phyloP scores from a whole-genome alignment of 2,113 vertebrate genomes.

The human region DNA sequence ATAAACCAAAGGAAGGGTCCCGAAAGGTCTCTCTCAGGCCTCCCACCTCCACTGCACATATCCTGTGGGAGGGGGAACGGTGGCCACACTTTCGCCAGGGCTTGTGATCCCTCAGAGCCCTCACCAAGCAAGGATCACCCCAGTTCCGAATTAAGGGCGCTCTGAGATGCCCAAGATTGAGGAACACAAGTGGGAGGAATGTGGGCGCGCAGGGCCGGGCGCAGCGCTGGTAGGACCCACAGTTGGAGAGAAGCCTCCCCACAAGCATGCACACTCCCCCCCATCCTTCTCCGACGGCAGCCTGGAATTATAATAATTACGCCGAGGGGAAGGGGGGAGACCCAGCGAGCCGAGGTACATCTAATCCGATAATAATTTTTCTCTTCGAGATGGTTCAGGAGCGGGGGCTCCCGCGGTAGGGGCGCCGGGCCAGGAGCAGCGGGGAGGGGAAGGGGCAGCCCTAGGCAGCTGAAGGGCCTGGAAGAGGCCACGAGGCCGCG shows the following conservation, averaged over 20 bases:
- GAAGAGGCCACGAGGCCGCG: neutral
- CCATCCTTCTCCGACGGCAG: slow-evolving; percentile 58
- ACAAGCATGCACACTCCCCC: neutral
- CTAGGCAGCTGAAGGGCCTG: neutral
- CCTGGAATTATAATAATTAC: slow-evolving; percentile 78
- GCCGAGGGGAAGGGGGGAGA: slow-evolving; percentile 61
- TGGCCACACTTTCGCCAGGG: too few relatives aligned
- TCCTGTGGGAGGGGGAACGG: too few relatives aligned
- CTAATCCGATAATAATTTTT: slow-evolving; percentile 82
- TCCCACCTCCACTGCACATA: neutral
- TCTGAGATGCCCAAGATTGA: neutral
- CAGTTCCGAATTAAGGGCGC: neutral
- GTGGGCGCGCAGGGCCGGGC: neutral
- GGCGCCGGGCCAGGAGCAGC: neutral
- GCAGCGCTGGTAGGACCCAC: neutral
- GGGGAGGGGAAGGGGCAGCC: neutral
- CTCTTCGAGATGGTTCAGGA: slow-evolving; percentile 69
- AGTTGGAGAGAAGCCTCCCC: neutral
- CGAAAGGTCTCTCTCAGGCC: neutral
- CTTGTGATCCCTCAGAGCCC: neutral
- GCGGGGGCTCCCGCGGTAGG: neutral
- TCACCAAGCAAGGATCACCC: neutral
- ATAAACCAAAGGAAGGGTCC: neutral
- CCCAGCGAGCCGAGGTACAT: slow-evolving; percentile 64
- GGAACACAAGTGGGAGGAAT: neutral